These are phyloP conservation scores for Ips typographus DNA, from an alignment of 1,140 invertebrate genomes.

Conservation along the genomic window DNA sequence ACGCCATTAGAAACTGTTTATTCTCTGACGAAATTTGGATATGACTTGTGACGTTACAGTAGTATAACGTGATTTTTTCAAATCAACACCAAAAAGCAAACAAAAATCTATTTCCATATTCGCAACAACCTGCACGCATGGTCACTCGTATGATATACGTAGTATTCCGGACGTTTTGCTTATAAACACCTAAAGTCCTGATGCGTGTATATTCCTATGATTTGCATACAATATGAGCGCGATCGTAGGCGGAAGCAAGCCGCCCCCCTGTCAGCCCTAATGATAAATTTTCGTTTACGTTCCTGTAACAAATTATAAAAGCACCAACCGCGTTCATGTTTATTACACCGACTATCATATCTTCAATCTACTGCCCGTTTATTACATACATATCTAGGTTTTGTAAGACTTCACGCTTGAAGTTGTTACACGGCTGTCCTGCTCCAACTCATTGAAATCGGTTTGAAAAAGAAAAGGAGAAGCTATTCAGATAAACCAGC, in stretches of 20 bases:
- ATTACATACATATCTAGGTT: conserved; percentile 22
- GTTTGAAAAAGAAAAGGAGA: neutral
- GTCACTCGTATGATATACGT: no score
- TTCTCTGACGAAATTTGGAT: no score
- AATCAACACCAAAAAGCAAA: no score
- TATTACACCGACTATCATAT: conserved; percentile 23
- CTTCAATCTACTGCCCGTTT: conserved; percentile 19
- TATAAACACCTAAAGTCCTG: neutral
- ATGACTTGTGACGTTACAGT: no score
- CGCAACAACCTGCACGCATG: no score
- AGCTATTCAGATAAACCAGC: neutral
- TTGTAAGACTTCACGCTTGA: conserved; percentile 10
- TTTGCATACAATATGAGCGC: conserved; percentile 34
- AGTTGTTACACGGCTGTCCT: neutral
- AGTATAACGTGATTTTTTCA: no score
- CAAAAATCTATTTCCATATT: no score
- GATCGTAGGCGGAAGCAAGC: conserved; percentile 30
- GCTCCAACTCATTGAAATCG: neutral
- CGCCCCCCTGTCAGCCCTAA: conserved; percentile 27
- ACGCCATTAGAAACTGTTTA: no score
- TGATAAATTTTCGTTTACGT: conserved; percentile 34
- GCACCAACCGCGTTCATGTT: conserved; percentile 29
- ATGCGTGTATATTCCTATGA: conserved; percentile 29
- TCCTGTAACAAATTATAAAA: conserved; percentile 29
- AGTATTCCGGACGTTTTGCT: no score